Conservation (phyloP, 2,113 vertebrate genomes). For the Uria aalge region DNA sequence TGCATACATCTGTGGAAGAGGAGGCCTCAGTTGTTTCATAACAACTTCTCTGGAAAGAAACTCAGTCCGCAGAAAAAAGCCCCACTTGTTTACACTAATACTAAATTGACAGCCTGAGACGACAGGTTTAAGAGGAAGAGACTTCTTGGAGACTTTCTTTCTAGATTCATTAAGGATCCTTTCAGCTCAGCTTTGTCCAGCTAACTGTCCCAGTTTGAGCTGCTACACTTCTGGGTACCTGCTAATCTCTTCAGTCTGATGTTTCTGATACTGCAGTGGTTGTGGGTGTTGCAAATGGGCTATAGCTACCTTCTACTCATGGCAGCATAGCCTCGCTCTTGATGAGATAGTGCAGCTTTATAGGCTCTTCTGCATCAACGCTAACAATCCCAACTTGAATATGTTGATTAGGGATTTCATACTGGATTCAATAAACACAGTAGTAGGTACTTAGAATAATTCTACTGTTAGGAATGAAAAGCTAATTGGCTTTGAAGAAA, state of each 20-base stretch:
- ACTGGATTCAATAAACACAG: neutral
- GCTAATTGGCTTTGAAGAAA: constrained; percentile 58
- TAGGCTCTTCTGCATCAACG: neutral
- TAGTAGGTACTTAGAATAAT: neutral
- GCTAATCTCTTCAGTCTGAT: neutral
- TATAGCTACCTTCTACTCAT: neutral
- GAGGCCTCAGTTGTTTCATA: accelerated
- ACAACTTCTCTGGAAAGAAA: neutral
- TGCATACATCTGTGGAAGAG: accelerated
- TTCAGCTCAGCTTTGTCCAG: neutral
- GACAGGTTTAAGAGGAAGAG: neutral
- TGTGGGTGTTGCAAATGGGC: neutral
- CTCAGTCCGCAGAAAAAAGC: neutral
- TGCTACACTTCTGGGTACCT: neutral
- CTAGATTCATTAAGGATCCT: neutral
- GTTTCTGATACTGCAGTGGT: neutral
- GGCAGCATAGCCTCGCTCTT: neutral
- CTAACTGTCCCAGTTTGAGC: accelerated
- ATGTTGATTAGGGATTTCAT: neutral
- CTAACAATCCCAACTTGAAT: neutral
- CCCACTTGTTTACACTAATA: neutral
- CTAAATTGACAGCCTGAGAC: neutral
- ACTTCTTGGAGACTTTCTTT: neutral
- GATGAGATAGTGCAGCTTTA: neutral
- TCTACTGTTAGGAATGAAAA: constrained; percentile 26